Conservation (phyloP, 2,113 vertebrate species). For the Chrysochloris asiatica region DNA sequence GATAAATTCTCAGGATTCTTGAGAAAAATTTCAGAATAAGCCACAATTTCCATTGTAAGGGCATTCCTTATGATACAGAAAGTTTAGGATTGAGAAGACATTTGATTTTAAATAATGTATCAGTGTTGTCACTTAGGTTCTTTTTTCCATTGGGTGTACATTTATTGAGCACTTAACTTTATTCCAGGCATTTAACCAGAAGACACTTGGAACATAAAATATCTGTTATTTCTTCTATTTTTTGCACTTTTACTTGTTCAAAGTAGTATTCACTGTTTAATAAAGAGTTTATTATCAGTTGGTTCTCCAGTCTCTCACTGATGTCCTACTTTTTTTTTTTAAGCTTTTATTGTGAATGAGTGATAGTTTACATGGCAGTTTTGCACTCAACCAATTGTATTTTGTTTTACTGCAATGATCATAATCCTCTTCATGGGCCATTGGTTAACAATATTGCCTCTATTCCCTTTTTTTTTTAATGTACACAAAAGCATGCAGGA, state of each 20-base stretch:
- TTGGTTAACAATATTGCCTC: too few species aligned
- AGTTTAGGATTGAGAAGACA: background rate
- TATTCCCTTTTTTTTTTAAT: too few species aligned
- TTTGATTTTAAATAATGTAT: background rate
- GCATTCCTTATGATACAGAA: background rate
- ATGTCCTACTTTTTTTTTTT: too few species aligned
- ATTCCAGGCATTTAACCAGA: background rate
- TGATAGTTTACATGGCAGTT: too few species aligned
- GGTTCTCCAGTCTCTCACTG: conserved; percentile 2
- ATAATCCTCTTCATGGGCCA: too few species aligned
- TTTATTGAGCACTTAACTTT: background rate
- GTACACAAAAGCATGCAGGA: too few species aligned
- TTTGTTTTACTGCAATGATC: too few species aligned
- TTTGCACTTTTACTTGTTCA: conserved; percentile 9
- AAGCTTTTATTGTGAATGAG: too few species aligned
- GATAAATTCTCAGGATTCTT: background rate
- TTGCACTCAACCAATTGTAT: too few species aligned
- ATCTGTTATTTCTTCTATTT: background rate
- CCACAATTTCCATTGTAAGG: conserved; percentile 17
- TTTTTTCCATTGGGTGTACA: conserved; percentile 3
- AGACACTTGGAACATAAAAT: background rate
- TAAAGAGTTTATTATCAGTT: conserved; percentile 48
- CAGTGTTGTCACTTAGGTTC: background rate
- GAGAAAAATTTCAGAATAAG: too few species aligned
- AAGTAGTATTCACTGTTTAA: conserved; percentile 51